Percentiles rank a stretch among this genome's conserved stretches.
These are phyloP conservation scores for Euwallacea fornicatus DNA, from an alignment of 1,140 invertebrate species.

Conservation along the genomic window DNA sequence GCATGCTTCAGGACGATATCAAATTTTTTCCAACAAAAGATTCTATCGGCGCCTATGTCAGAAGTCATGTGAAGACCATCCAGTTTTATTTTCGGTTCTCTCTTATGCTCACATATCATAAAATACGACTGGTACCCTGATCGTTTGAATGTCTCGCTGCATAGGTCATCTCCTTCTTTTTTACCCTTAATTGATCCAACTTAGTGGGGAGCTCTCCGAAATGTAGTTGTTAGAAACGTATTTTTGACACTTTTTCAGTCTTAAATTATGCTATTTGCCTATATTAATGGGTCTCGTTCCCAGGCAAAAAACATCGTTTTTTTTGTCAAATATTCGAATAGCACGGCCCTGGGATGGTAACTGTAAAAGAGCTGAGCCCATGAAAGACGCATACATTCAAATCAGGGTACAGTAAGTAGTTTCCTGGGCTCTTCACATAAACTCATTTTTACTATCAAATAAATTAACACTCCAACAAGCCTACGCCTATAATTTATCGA, in stretches of 20 bases:
- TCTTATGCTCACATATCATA: conserved; percentile 35
- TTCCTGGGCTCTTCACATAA: conserved; percentile 11
- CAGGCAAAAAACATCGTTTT: too few relatives aligned
- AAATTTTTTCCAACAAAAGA: too few relatives aligned
- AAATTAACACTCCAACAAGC: conserved; percentile 29
- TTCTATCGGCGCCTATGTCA: conserved; percentile 11
- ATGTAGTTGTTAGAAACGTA: conserved; percentile 35
- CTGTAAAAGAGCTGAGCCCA: background rate
- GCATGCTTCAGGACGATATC: too few relatives aligned
- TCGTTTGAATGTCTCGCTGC: conserved; percentile 36
- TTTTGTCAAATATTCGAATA: too few relatives aligned
- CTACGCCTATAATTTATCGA: conserved; percentile 29
- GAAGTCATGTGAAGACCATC: conserved; percentile 18
- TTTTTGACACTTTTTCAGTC: conserved; percentile 34
- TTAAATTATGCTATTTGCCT: conserved; percentile 26
- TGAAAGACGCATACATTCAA: conserved; percentile 17
- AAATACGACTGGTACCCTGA: conserved; percentile 29
- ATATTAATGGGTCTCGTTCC: conserved; percentile 2
- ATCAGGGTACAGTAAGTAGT: conserved; percentile 8
- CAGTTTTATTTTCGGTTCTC: conserved; percentile 32
- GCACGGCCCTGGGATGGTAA: background rate
- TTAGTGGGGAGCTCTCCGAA: conserved; percentile 25
- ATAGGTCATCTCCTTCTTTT: conserved; percentile 18
- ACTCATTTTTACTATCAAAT: conserved; percentile 29
- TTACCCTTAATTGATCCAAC: conserved; percentile 32